A percentile compares a stretch with the other conserved stretches of the same genome.
Evolutionary conservation across 2,113 vertebrate genomes (phyloP).

Genomic region (Gyps fulvus): DNA sequence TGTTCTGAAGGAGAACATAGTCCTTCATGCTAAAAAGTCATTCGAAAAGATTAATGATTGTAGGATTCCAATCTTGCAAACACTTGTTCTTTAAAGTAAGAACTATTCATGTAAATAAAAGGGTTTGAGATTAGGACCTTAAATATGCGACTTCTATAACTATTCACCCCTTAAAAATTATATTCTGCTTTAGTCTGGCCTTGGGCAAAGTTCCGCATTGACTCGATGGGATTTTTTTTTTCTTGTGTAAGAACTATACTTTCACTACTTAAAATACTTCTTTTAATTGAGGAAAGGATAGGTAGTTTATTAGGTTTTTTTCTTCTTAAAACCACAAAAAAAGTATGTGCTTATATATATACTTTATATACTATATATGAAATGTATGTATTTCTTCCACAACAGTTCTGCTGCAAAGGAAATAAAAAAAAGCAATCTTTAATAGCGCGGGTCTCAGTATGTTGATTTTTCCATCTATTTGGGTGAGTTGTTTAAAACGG

Average conservation of each 20-base stretch:
- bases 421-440: not conserved
- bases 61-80: constrained; percentile 19
- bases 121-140: not conserved
- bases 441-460: fast-evolving
- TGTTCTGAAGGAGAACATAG: not conserved
- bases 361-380: not conserved
- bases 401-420: not conserved
- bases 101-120: not conserved
- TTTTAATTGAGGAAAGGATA: not conserved
- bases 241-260: not conserved
- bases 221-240: not conserved
- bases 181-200: not conserved
- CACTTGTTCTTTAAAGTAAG: not conserved
- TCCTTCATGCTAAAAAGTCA: not conserved
- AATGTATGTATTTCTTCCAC: not conserved
- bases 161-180: not conserved
- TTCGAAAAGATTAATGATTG: constrained; percentile 37
- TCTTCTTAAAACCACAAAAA: not conserved
- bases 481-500: not conserved
- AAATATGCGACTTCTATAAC: not conserved
- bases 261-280: not conserved
- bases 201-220: not conserved
- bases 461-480: not conserved
- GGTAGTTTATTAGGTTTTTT: not conserved
- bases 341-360: not conserved